Base-by-base conservation (phyloP, 2,888 invertebrate species). In the Hesperia comma region DNA sequence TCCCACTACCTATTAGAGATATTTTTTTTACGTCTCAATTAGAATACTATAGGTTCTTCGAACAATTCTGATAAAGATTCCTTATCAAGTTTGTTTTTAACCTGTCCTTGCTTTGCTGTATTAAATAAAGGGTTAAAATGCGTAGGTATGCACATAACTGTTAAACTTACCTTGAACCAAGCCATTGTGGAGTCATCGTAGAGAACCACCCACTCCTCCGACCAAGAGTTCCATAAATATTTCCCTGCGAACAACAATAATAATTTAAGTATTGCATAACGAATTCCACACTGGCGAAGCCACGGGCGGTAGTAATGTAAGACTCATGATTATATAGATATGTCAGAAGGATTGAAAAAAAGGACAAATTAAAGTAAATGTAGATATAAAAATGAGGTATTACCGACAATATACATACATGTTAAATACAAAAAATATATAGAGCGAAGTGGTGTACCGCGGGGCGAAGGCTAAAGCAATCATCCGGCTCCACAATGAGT, bases 171-270 rank as follows among this genome's bases (percentile, higher is more conserved):
- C 85, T 96, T 96, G 84, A 95, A 97, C 95, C 97, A 97, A n/a
- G 96, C 95, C 90, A 97, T 94, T n/a, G 96, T 96, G 12, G 96
- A 96, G 85, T 97, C 97, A 76, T 96, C 96, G 85, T 96, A 96
- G 2, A 97, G 91, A 56, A 97, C 96, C 71, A 97, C 95, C 96
- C 96, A 97, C 82, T 97, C 96, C 82, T 96, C 96, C 37, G 96
- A 94, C 97, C 97, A 97, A 26, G 96, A 95, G 79, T 94, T 95
- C 93, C 96, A 96, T 75, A 97, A 93, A 76, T 96, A 94, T 84
- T 96, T 96, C 71, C 96, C 97, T 97, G 93, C 87, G 92, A 67
- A 58, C 58, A 54, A 66, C 15, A 53, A 60, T n/a, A 53, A 57
- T 37, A 61, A 3, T 51, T 6, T 51, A 6, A 51, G 21, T 37